Conservation (phyloP, 1,140 invertebrate species). For the Bathynomus jamesi region DNA sequence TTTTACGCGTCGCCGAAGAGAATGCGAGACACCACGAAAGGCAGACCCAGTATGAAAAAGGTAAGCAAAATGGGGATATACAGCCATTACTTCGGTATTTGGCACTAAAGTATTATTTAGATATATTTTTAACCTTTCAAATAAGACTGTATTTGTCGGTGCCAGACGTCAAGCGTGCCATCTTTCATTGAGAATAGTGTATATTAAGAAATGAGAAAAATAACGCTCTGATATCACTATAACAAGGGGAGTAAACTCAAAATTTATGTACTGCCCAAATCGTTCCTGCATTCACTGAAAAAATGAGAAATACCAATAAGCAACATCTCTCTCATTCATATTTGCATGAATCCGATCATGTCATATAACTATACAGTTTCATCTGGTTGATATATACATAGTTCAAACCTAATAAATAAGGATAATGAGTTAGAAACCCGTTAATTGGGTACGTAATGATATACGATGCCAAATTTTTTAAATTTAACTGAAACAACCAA, state of each 20-base stretch:
- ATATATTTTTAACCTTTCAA: neutral
- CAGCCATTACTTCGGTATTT: neutral
- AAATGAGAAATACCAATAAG: too few relatives aligned
- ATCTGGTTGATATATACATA: too few relatives aligned
- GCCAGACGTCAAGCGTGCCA: neutral
- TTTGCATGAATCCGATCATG: too few relatives aligned
- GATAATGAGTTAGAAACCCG: too few relatives aligned
- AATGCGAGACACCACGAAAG: constrained; percentile 90
- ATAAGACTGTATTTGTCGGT: neutral
- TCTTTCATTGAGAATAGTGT: neutral
- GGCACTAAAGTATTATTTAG: neutral
- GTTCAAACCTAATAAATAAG: too few relatives aligned
- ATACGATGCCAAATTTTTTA: too few relatives aligned
- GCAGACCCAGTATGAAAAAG: constrained; percentile 93
- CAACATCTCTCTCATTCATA: too few relatives aligned
- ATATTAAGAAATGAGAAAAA: neutral
- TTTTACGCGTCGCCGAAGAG: constrained; percentile 88
- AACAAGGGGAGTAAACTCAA: neutral
- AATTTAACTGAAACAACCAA: too few relatives aligned
- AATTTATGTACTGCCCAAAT: too few relatives aligned
- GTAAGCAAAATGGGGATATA: constrained; percentile 57
- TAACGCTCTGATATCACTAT: neutral
- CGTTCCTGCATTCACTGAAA: too few relatives aligned
- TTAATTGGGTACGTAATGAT: too few relatives aligned
- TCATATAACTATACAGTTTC: too few relatives aligned